Conservation (phyloP, 2,113 vertebrate genomes). For the Dicaeum eximium region DNA sequence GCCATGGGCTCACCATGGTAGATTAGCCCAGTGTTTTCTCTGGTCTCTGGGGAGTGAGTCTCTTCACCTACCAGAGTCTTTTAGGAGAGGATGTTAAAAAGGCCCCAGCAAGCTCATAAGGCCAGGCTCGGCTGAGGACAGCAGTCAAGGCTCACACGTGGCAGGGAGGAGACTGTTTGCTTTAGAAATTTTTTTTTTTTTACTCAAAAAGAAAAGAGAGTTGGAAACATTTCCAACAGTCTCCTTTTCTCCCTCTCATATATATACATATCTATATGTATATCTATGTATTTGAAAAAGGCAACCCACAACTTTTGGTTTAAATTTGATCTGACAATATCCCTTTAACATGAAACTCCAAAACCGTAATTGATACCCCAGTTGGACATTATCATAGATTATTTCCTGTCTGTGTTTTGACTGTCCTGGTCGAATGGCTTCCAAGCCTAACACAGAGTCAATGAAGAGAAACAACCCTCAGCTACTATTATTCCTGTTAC, state of each 20-base stretch:
- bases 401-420: constrained; percentile 75
- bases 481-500: constrained; percentile 67
- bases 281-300: neutral
- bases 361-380: constrained; percentile 63
- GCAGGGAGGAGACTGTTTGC: constrained; percentile 15
- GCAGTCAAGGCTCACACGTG: neutral
- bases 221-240: constrained; percentile 16
- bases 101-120: neutral
- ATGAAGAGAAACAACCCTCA: constrained; percentile 68
- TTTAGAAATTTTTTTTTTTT: neutral
- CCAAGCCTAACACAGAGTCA: constrained; percentile 66
- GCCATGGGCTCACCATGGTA: fast-evolving
- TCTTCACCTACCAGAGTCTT: neutral
- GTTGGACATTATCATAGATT: constrained; percentile 68
- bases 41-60: neutral
- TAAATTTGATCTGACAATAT: constrained; percentile 62
- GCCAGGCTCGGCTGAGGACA: neutral
- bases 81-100: neutral
- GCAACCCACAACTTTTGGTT: constrained; percentile 37
- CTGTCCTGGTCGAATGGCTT: constrained; percentile 69
- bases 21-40: neutral
- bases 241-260: neutral
- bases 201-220: neutral
- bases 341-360: constrained; percentile 58
- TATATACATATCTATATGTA: neutral